A percentile compares a stretch with the other conserved stretches of the same genome.
These are phyloP conservation scores for Drosophila anomalata DNA, from an alignment of 2,888 invertebrate genomes.

Conservation along the genomic window DNA sequence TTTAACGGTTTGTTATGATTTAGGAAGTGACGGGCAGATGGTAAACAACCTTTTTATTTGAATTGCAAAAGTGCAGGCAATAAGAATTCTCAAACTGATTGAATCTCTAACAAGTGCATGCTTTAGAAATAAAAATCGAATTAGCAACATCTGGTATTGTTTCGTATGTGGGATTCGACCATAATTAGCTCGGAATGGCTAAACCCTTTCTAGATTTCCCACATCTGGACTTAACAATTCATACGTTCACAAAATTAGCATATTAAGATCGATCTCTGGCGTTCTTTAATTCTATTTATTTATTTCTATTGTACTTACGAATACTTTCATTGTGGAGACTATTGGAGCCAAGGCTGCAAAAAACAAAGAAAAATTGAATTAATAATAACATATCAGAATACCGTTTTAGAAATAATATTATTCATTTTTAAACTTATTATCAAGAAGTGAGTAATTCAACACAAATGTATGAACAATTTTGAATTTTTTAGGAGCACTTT, in stretches of 20 bases:
- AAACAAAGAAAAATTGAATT: constrained; percentile 45
- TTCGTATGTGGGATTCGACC: constrained; percentile 24
- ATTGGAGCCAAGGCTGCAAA: constrained; percentile 68
- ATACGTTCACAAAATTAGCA: constrained; percentile 43
- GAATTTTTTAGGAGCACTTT: background rate
- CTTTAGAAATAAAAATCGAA: background rate
- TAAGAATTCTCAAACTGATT: background rate
- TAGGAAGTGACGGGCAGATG: constrained; percentile 50
- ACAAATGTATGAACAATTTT: background rate
- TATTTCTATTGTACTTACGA: constrained; percentile 84
- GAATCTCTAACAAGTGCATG: background rate
- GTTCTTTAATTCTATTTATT: constrained; percentile 5
- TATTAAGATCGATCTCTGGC: constrained; percentile 8
- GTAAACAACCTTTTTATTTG: constrained; percentile 11
- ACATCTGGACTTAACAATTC: constrained; percentile 33
- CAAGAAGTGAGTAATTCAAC: background rate
- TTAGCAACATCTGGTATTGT: constrained; percentile 21
- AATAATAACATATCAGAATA: constrained; percentile 23
- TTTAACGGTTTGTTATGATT: constrained; percentile 29
- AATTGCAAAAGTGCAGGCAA: constrained; percentile 7
- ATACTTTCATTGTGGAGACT: constrained; percentile 84
- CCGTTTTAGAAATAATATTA: background rate
- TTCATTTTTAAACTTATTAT: background rate
- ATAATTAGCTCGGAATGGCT: constrained; percentile 19
- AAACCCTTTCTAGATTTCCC: constrained; percentile 41